These are phyloP conservation scores for Uropsilus gracilis DNA, from an alignment of 2,113 vertebrate species.

Conservation along the genomic window DNA sequence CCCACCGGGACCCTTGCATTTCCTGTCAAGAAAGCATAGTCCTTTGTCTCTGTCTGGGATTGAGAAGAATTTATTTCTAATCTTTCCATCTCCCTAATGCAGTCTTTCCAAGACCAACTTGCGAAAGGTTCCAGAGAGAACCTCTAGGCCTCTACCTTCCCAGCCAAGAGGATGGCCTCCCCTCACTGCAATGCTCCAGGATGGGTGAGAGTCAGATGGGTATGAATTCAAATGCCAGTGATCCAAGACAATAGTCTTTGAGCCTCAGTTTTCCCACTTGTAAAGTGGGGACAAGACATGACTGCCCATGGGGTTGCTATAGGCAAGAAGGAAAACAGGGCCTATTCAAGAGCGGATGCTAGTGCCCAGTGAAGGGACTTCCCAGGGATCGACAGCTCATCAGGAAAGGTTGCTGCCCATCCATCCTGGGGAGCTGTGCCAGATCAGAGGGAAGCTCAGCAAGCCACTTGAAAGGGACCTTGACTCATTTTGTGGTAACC, in stretches of 20 bases:
- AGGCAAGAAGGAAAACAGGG: neutral
- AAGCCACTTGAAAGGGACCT: conserved; percentile 68
- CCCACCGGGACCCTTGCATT: neutral
- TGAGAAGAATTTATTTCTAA: neutral
- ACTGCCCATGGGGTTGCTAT: neutral
- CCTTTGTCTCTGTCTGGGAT: neutral
- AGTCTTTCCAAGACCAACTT: neutral
- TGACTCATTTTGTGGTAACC: conserved; percentile 66
- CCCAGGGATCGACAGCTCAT: fast-evolving
- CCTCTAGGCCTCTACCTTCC: neutral
- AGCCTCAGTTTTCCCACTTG: neutral
- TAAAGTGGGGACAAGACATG: neutral
- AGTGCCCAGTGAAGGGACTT: neutral
- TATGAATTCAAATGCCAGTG: neutral
- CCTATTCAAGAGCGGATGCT: neutral
- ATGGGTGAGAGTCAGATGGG: neutral
- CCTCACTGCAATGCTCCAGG: neutral
- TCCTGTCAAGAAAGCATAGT: neutral
- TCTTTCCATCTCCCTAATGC: neutral
- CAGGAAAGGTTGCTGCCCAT: neutral
- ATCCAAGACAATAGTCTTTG: neutral
- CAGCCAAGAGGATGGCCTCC: fast-evolving
- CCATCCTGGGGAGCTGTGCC: conserved; percentile 38
- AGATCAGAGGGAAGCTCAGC: conserved; percentile 49
- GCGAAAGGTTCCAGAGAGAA: neutral